Percentiles rank a stretch among this genome's conserved stretches.
These are phyloP conservation scores for Mylabris phalerata DNA, from an alignment of 1,140 invertebrate genomes.

Conservation along the genomic window DNA sequence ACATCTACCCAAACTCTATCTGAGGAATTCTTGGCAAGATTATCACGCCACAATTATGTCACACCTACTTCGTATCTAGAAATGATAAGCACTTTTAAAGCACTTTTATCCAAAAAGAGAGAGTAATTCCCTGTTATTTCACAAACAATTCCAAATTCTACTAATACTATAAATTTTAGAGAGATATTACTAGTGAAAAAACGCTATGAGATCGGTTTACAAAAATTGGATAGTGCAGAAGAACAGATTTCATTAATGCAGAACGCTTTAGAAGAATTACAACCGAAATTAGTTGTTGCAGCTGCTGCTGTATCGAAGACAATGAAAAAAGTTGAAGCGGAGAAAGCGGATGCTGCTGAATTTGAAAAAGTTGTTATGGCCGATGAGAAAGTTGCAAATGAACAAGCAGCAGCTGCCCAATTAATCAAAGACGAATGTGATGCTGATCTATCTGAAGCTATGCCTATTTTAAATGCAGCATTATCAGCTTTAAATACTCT, in stretches of 20 bases:
- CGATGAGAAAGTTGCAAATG: constrained; percentile 54
- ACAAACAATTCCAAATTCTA: background rate
- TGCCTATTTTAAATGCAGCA: constrained; percentile 89
- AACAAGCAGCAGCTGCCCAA: constrained; percentile 63
- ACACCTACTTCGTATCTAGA: constrained; percentile 93
- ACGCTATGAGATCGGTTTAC: constrained; percentile 80
- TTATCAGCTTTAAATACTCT: constrained; percentile 84
- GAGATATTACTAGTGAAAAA: constrained; percentile 58
- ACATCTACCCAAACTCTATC: constrained; percentile 74
- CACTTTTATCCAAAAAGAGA: constrained; percentile 71
- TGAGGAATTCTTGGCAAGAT: constrained; percentile 60
- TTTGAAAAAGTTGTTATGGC: constrained; percentile 58
- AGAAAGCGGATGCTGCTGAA: constrained; percentile 77
- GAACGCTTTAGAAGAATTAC: constrained; percentile 71
- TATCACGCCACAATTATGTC: constrained; percentile 79
- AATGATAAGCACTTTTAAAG: constrained; percentile 85
- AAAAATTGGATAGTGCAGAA: constrained; percentile 77
- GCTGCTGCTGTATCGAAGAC: constrained; percentile 78
- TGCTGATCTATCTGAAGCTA: constrained; percentile 83
- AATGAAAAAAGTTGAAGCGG: constrained; percentile 70
- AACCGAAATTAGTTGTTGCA: constrained; percentile 82
- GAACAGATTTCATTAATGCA: constrained; percentile 81
- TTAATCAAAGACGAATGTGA: constrained; percentile 96
- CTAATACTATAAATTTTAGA: constrained; percentile 38
- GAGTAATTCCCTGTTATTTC: constrained; percentile 42